These are phyloP conservation scores for Mallateleia sp. DNA, from an alignment of 2,888 invertebrate species.

Conservation along the genomic window DNA sequence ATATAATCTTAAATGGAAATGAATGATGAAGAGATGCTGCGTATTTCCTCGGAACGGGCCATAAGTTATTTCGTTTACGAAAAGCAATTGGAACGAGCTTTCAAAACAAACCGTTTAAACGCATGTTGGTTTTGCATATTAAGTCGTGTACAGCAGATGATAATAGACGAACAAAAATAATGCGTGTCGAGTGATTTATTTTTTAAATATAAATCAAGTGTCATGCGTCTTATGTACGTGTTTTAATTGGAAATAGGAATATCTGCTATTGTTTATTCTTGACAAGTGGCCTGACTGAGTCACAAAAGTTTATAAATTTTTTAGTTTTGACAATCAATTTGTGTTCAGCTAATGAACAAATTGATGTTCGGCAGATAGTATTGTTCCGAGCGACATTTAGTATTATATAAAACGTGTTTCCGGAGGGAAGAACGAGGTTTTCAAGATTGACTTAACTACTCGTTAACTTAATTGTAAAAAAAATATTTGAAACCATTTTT, in stretches of 20 bases:
- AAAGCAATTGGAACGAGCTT: conserved; percentile 18
- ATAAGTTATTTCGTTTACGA: conserved; percentile 22
- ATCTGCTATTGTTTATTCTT: not conserved
- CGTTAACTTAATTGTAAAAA: no score
- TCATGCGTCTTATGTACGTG: not conserved
- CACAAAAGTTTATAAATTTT: no score
- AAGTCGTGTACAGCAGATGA: conserved; percentile 17
- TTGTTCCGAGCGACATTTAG: no score
- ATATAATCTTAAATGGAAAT: no score
- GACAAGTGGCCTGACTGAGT: not conserved
- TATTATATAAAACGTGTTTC: no score
- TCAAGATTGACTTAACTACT: no score
- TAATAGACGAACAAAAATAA: conserved; percentile 2
- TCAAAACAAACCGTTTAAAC: conserved; percentile 39
- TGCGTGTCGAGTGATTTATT: conserved; percentile 11
- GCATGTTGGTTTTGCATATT: conserved; percentile 9
- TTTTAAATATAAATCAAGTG: conserved; percentile 7
- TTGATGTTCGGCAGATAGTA: no score
- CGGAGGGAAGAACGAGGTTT: no score
- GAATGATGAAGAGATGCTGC: no score
- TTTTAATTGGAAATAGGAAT: not conserved
- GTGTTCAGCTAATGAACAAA: no score
- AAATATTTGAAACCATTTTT: no score
- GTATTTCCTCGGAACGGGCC: not conserved
- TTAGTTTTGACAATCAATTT: no score